Conservation (phyloP, 2,888 invertebrate genomes). For the Deilephila elpenor region DNA sequence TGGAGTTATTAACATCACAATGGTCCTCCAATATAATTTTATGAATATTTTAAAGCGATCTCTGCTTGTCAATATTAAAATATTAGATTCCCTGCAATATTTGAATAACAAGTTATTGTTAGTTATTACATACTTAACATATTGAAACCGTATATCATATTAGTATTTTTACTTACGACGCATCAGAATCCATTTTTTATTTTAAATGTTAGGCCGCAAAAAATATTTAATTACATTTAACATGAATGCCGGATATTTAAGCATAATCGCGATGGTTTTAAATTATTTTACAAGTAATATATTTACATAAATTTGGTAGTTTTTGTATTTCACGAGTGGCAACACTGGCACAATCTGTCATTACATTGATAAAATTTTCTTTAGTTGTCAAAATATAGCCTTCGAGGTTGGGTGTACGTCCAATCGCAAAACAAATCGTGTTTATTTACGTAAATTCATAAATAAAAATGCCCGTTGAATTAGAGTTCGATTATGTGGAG, state of each 20-base stretch:
- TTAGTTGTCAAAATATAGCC: constrained; percentile 70
- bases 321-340: constrained; percentile 29
- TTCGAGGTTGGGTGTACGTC: constrained; percentile 49
- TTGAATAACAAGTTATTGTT: constrained; percentile 25
- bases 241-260: background rate
- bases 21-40: constrained; percentile 61
- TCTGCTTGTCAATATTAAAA: constrained; percentile 59
- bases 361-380: constrained; percentile 30
- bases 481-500: constrained; percentile 75
- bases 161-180: constrained; percentile 48
- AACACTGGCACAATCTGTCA: constrained; percentile 2
- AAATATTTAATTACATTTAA: constrained; percentile 3
- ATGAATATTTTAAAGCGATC: constrained; percentile 55
- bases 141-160: background rate
- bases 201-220: constrained; percentile 14
- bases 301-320: background rate
- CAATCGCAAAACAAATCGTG: constrained; percentile 15
- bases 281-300: background rate
- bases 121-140: background rate
- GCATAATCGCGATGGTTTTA: constrained; percentile 39
- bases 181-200: constrained; percentile 47
- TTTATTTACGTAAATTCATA: constrained; percentile 43
- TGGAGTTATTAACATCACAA: constrained; percentile 58
- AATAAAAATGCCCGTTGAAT: constrained; percentile 69
- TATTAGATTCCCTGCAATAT: constrained; percentile 61